Evolutionary conservation across 1,140 invertebrate species (phyloP).

Genomic region (Drosophila azteca): DNA sequence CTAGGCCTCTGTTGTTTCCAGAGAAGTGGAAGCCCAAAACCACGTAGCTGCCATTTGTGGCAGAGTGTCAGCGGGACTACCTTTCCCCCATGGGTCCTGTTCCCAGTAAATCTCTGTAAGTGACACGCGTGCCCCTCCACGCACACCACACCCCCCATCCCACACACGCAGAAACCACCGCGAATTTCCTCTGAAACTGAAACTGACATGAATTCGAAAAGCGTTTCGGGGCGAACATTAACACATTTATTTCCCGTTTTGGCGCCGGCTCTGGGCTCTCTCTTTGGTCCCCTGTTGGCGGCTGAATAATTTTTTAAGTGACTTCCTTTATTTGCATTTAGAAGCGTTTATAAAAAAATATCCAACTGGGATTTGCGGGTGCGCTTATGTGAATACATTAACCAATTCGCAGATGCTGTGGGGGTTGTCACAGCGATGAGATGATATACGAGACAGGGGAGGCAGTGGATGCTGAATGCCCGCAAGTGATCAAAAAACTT

Average conservation of each 20-base stretch:
- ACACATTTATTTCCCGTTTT: slow-evolving; percentile 61
- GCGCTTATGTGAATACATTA: slow-evolving; percentile 60
- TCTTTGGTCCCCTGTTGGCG: slow-evolving; percentile 40
- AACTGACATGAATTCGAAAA: slow-evolving; percentile 79
- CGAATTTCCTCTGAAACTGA: slow-evolving; percentile 63
- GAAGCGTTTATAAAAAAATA: slow-evolving; percentile 48
- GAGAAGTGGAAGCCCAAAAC: slow-evolving; percentile 22
- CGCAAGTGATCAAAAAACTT: neutral
- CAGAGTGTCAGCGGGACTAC: slow-evolving; percentile 9
- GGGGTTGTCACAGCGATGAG: neutral
- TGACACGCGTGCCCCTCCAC: slow-evolving; percentile 53
- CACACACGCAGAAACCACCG: slow-evolving; percentile 21
- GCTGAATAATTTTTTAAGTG: slow-evolving; percentile 73
- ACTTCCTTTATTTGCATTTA: slow-evolving; percentile 76
- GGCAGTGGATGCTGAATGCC: neutral
- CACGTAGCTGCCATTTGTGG: slow-evolving; percentile 73
- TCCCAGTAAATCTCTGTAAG: slow-evolving; percentile 57
- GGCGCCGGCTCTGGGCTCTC: slow-evolving; percentile 26
- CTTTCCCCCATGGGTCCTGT: slow-evolving; percentile 27
- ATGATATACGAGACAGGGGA: too few species aligned
- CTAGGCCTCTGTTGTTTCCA: neutral
- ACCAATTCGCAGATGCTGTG: neutral
- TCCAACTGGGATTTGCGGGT: slow-evolving; percentile 57
- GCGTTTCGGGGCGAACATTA: slow-evolving; percentile 66
- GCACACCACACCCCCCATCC: slow-evolving; percentile 1